Conservation (phyloP, 2,797 vertebrate genomes). For the Bucorvus abyssinicus region DNA sequence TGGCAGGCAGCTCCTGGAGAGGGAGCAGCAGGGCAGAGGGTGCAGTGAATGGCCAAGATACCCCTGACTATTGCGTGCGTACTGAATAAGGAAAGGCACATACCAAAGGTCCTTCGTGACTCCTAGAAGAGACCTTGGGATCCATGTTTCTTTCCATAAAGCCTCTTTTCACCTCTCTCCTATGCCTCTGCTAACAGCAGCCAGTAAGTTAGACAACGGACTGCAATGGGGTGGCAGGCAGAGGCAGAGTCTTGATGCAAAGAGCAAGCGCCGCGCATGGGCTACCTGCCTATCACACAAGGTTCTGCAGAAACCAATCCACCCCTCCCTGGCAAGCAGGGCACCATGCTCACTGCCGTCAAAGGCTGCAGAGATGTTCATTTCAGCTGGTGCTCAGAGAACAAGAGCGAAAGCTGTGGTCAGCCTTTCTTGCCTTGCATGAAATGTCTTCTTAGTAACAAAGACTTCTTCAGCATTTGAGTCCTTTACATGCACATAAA, state of each 20-base stretch:
- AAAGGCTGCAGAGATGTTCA: not conserved
- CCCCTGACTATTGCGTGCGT: fast-evolving
- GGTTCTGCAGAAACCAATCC: not conserved
- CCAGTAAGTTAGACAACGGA: fast-evolving
- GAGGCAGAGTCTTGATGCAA: not conserved
- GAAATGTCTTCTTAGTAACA: not conserved
- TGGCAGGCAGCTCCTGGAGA: not conserved
- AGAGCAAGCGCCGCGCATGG: fast-evolving
- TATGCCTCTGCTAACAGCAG: not conserved
- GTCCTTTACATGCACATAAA: not conserved
- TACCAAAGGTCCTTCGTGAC: not conserved
- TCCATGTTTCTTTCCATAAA: not conserved
- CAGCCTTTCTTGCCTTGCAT: not conserved
- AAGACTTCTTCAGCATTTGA: not conserved
- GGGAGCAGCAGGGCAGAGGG: not conserved
- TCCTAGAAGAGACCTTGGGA: not conserved
- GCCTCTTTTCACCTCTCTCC: not conserved
- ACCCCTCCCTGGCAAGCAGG: not conserved
- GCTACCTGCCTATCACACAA: fast-evolving
- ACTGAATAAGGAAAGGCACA: not conserved
- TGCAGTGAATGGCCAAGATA: not conserved
- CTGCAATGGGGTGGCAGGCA: not conserved
- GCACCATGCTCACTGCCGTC: not conserved
- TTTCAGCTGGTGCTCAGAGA: not conserved
- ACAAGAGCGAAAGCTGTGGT: not conserved